phyloP scores from a whole-genome alignment of 2,888 invertebrate species.

The Tetanocera ferruginea region DNA sequence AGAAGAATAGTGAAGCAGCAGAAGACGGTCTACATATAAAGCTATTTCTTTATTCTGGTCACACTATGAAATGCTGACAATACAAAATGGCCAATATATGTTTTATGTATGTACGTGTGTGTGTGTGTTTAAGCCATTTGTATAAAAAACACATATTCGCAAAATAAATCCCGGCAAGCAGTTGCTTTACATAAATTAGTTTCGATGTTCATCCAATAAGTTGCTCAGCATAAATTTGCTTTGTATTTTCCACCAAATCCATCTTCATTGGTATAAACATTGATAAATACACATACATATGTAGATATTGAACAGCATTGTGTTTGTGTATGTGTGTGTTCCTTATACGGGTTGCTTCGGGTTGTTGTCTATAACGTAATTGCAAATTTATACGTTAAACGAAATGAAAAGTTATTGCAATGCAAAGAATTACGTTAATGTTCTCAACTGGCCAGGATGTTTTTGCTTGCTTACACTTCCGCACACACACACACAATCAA shows the following conservation, averaged over 20 bases:
- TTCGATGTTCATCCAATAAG: too few relatives aligned
- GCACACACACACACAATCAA: not conserved
- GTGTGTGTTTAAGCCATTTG: constrained; percentile 31
- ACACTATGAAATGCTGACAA: too few relatives aligned
- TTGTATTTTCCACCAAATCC: not conserved
- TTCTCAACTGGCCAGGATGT: constrained; percentile 7
- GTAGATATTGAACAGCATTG: too few relatives aligned
- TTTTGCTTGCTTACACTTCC: not conserved
- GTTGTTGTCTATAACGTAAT: constrained; percentile 36
- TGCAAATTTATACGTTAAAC: constrained; percentile 46
- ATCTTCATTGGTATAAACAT: not conserved
- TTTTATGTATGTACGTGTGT: constrained; percentile 20
- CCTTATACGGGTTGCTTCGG: too few relatives aligned
- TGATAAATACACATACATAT: not conserved
- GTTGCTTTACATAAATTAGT: too few relatives aligned
- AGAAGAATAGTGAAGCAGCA: too few relatives aligned
- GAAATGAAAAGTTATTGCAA: constrained; percentile 46
- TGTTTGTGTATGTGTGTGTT: not conserved
- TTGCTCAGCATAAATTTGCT: not conserved
- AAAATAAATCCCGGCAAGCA: too few relatives aligned
- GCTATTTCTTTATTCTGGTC: too few relatives aligned
- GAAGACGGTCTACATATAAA: too few relatives aligned
- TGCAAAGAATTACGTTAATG: constrained; percentile 41
- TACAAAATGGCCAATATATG: not conserved
- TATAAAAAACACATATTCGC: too few relatives aligned